Evolutionary conservation across 2,888 invertebrate species (phyloP), one percentile per base, ranked within the genome.

Genomic region (Netelia inedita): DNA sequence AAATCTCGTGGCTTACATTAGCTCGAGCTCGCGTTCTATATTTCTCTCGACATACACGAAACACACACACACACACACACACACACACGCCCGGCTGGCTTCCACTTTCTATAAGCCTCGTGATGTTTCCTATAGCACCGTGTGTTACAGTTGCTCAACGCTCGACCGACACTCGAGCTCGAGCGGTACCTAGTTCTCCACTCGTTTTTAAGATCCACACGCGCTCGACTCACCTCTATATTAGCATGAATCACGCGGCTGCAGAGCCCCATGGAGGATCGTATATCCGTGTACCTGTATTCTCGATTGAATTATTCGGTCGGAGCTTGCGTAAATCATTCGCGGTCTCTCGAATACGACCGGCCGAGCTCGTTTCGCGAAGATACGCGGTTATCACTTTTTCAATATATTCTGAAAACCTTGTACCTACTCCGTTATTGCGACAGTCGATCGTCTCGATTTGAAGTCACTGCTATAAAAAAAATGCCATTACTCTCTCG

Each of bases 101-200:
- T 83, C 78, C 16, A 85, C 82, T 85, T 79, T 86, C 86, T 83
- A 80, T 74, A 46, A 46, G 46, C 50, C 19, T 19, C 65, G 21
- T 65, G n/a, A 14, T 66, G 53, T 72, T 82, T 72, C 71, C 75
- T 65, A 57, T 59, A 61, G 3, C 46, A 57, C 63, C 59, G 50
- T 46, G 3, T 41, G 46, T 14, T 46, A 68, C 46, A 46, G 72
- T 82, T 82, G 72, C 82, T 73, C 68, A 78, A 82, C 78, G n/a
- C 66, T 57, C 55, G 41, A 21, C 28, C 66, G 14, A 57, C 35
- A 21, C 23, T 53, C 19, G 46, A 76, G 55, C 63, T 55, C 14
- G 55, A 66, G 19, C 35, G n/a, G 50, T 16, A 69, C 21, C 23
- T 65, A 65, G 43, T 21, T 66, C 43, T 57, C 14, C 53, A n/a